Evolutionary conservation across 1,140 invertebrate species (phyloP), one percentile per base, ranked within the genome.

Genomic region (Lutraria rhynchaena): DNA sequence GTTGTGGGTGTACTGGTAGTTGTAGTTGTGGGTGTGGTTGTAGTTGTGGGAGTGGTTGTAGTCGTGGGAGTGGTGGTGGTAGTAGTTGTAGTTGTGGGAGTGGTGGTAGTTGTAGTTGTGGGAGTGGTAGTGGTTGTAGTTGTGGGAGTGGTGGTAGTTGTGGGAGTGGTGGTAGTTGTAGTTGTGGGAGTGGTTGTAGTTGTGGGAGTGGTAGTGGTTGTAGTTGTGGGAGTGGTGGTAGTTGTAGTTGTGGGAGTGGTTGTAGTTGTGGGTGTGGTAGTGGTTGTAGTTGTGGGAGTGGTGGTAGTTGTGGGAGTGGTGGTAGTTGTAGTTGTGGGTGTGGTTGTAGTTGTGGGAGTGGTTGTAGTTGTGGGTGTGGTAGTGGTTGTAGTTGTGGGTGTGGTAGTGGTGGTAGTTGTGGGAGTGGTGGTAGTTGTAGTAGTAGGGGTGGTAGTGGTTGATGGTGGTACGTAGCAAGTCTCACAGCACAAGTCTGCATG

Each of bases 221-320:
- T 71, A 35, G 69, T 51, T 35, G 46, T 33, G n/a, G 69, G 7
- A 33, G 46, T 11, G 22, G 51, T 33, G 3, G 69, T 55, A 3
- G 69, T 55, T 0, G 69, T 24, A 0, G 24, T 53, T 55, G 69
- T 22, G 24, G 69, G 24, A 24, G 69, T 33, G 17, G 31, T 71
- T 29, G 69, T 71, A 0, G 31, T 71, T 27, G 46, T n/a, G 31
- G 69, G 17, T 7, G 51, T 4, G 0, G 69, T 71, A 13, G 69
- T 55, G 9, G 69, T 71, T 71, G 69, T 71, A 3, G 33, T 53
- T 33, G 69, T 27, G 2, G 69, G 22, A 24, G 69, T 71, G 0
- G 69, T 4, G 2, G 51, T 33, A 4, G 51, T 53, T 19, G 31
- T 35, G 17, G 51, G 19, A 0, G 69, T 31, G 19, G 31, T 31